phyloP scores from a whole-genome alignment of 2,888 invertebrate genomes.

The Xylophagus ater region DNA sequence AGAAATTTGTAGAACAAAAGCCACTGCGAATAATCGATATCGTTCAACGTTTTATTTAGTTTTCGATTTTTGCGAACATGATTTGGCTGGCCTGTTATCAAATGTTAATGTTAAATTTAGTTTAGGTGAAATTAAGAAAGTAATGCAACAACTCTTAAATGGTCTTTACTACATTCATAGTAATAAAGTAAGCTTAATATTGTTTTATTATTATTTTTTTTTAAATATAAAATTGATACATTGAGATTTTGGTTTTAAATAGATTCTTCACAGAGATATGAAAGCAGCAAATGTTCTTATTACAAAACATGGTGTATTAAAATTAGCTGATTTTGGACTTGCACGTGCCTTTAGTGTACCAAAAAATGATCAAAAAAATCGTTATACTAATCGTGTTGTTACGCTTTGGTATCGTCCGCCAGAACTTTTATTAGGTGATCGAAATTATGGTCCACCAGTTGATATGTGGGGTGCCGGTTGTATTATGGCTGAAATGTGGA shows the following conservation, averaged over 20 bases:
- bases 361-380: constrained; percentile 72
- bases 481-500: constrained; percentile 99
- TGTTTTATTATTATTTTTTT: neutral
- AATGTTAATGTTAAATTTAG: constrained; percentile 94
- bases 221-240: neutral
- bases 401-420: constrained; percentile 85
- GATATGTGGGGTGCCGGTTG: constrained; percentile 98
- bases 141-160: constrained; percentile 72
- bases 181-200: constrained; percentile 55
- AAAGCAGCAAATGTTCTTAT: constrained; percentile 98
- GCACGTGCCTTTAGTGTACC: constrained; percentile 86
- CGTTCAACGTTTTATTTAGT: constrained; percentile 61
- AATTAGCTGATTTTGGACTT: constrained; percentile 94
- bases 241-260: constrained; percentile 6
- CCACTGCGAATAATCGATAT: constrained; percentile 44
- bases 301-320: constrained; percentile 86
- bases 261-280: constrained; percentile 91
- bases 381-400: constrained; percentile 96
- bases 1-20: constrained; percentile 92
- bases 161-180: constrained; percentile 93
- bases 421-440: constrained; percentile 59
- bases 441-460: constrained; percentile 94
- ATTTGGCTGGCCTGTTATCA: constrained; percentile 88
- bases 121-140: constrained; percentile 93
- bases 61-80: constrained; percentile 98